Evolutionary conservation across 2,113 vertebrate species (phyloP), one percentile per base, ranked within the genome.

Genomic region (Eubucco bourcierii): DNA sequence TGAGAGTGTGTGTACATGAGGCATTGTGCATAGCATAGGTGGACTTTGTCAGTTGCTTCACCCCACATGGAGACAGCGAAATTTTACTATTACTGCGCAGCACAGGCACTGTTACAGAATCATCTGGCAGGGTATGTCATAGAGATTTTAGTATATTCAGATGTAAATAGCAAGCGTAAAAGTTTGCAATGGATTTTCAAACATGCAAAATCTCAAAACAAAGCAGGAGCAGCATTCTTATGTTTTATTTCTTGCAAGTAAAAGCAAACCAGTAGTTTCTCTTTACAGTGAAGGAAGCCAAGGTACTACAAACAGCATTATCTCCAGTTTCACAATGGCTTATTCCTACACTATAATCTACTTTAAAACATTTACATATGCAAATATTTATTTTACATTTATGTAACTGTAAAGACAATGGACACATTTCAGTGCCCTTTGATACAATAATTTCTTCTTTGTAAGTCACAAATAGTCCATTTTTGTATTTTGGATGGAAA

Each of bases 401-500:
- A 56, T 88, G 27, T 65, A 78, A 70, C 46, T 50, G 10, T 60
- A 64, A 85, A 90, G 15, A 88, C 79, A 91, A 86, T 58, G 75
- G 63, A 61, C 23, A 80, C 29, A 88, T 91, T 90, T 91, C 33
- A 88, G 50, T 84, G 64, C 27, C 25, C 67, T 93, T 89, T 65
- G 68, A 87, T 94, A 64, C 27, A n/a, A 64, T 34, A 1, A 46
- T 85, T 94, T 94, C 23, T n/a, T 59, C 46, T 90, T 74, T 50
- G 25, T 59, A 72, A 91, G 55, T 80, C 79, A 75, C 44, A 88
- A 86, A 90, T 71, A 59, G 8, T 58, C 47, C 3, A 73, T 83
- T 91, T 94, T 89, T 93, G 31, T 83, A n/a, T 81, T 88, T 85
- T 93, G 59, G 90, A 94, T 70, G 75, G 59, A 88, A 88, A 84